Evolutionary conservation across 2,797 vertebrate genomes (phyloP), one percentile per base, ranked within the genome.

Genomic region (Megaceryle alcyon): DNA sequence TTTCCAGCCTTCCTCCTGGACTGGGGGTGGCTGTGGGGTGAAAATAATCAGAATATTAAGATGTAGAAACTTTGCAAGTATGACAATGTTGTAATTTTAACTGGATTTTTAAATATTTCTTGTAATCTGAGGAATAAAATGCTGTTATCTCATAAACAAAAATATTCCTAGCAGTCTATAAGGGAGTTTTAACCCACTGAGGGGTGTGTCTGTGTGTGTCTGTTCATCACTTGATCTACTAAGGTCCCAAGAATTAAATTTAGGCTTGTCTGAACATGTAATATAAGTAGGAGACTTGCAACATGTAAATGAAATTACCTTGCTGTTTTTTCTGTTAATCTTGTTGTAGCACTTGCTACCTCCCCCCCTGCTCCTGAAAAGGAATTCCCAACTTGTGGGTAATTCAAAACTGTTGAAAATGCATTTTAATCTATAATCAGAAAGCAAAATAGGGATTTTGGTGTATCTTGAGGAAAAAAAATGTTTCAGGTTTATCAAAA

Each of bases 1-100:
- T 96, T 98, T 98, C 98, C 98, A 99, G 15, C 96, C 97, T 29
- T 97, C 95, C 0, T 98, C 98, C 98, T 98, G 29, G 23, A 69
- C 49, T 43, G 26, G 31, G 15, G 46, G 2, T 20, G 14, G 8
- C 39, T 46, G 44, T 31, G 21, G 18, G 11, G 29, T 44, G 49
- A 53, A n/a, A 76, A 86, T 80, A 90, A 29, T 17, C 19, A 39
- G 18, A 44, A 14, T 63, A 22, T 88, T 72, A 81, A 15, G 13
- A 44, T 4, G 8, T 12, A 56, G 22, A 29, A 61, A 46, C 21
- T 29, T 49, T 10, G 19, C 12, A 48, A 80, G 28, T 56, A 44
- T 10, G 23, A 9, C 49, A 44, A 21, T 19, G 28, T 64, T 4
- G 2, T 28, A 21, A 31, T 13, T 56, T 48, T 39, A 4, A 26